Evolutionary conservation across 2,113 vertebrate genomes (phyloP), one percentile per base, ranked within the genome.

Genomic region (Marmota monax): DNA sequence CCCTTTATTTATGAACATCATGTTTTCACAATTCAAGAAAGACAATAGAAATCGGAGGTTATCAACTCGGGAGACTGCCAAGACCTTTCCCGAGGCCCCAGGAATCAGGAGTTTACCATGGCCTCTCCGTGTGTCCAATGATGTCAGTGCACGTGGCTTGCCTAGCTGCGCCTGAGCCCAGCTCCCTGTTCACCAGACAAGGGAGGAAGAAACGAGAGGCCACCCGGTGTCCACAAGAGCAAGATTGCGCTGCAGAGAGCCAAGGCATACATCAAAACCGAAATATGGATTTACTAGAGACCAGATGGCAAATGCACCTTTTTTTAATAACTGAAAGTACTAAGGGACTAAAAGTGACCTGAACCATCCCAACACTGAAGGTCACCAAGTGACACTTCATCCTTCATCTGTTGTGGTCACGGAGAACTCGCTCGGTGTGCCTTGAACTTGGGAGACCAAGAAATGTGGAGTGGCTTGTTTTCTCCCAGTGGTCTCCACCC

Each of bases 251-350:
- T 70, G 63, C 88, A 85, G 88, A 95, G 12, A 45, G 53, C 51
- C 39, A 82, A 88, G 70, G n/a, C 39, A 70, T 74, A 53, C 61
- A 79, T 79, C 67, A 79, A 91, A 92, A 69, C 69, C 22, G 69
- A 82, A 90, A 88, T 61, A 84, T 27, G 76, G 92, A 76, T 84
- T 70, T n/a, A 72, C 39, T 58, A 17, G 65, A 84, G 84, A 87
- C 78, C 93, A 93, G 70, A 93, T 39, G 42, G 78, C 18, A 25
- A 85, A 89, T 18, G n/a, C 51, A 53, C 93, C 69, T 93, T 85
- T 87, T 83, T 92, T 85, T 84, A 80, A 25, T 14, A 17, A 84
- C 83, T 22, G 34, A 61, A 63, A 42, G 51, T 4, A 10, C 72
- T 27, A 34, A 88, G 79, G 29, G 17, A 18, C 65, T 39, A 37